Evolutionary conservation across 2,888 invertebrate species (phyloP).

Genomic region (Erebia aethiops): DNA sequence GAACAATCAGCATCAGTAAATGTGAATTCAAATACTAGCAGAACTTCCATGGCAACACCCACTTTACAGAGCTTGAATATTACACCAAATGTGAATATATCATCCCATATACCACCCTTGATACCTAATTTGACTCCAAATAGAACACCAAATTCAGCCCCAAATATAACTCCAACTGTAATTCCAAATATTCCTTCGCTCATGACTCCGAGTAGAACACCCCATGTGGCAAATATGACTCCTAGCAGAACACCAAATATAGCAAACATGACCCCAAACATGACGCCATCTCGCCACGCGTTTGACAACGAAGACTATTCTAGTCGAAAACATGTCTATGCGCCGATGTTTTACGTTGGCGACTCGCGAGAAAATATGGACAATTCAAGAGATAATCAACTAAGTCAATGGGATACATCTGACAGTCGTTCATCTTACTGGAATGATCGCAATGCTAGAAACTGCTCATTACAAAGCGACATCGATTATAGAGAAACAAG

Average conservation of each 20-base stretch:
- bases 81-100: constrained; percentile 31
- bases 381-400: constrained; percentile 34
- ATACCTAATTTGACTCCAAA: constrained; percentile 42
- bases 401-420: constrained; percentile 27
- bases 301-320: constrained; percentile 55
- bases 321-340: constrained; percentile 63
- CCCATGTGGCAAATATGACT: constrained; percentile 42
- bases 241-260: constrained; percentile 41
- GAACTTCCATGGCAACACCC: constrained; percentile 5
- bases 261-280: constrained; percentile 46
- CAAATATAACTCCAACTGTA: constrained; percentile 45
- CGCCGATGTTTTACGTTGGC: constrained; percentile 54
- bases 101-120: constrained; percentile 29
- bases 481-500: constrained; percentile 41
- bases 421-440: constrained; percentile 30
- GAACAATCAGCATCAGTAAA: constrained; percentile 16
- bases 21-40: constrained; percentile 26
- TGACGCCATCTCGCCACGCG: constrained; percentile 55
- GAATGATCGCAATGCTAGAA: constrained; percentile 45
- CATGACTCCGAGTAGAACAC: constrained; percentile 44
- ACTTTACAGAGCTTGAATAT: constrained; percentile 22
- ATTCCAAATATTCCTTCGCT: constrained; percentile 36
- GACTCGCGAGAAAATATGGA: constrained; percentile 53
- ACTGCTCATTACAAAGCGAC: constrained; percentile 42
- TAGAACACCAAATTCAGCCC: constrained; percentile 40